Evolutionary conservation across 2,888 invertebrate species (phyloP), one percentile per base, ranked within the genome.

Genomic region (Psylliodes chrysocephalus): DNA sequence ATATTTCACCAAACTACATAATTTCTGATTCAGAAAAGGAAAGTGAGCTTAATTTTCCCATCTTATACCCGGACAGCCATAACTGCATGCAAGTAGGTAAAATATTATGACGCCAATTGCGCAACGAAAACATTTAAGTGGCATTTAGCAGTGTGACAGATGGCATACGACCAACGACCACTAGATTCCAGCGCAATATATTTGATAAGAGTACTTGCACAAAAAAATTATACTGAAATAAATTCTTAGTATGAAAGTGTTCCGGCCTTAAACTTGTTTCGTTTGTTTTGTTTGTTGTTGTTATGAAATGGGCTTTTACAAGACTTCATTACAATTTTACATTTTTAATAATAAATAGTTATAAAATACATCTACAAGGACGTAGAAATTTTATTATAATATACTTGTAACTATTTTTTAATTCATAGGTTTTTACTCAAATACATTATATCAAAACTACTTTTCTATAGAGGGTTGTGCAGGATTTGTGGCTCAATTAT

Each of bases 231-330:
- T 56, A 56, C 38, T 42, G 17, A 38, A 60, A 55, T 33, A 67
- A 61, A 60, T 66, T 64, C 63, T 61, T 54, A 46, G 25, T 17
- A 67, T 53, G 72, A 71, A 71, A 72, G 71, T 71, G 66, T 66
- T 64, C 67, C 70, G 68, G 68, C 73, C 74, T 74, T 73, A 72
- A 74, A 75, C 74, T 75, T 74, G 73, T 68, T 68, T 63, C 54
- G 42, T 57, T 18, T 28, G 57, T 64, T 61, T 42, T 35, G 30
- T n/a, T n/a, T 30, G 15, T 38, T 38, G 15, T 38, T 12, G 12
- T 38, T 64, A 52, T 55, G 57, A 64, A 60, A 63, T 35, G 35
- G 33, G 14, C 42, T 44, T 60, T 60, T 52, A 52, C 35, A 14
- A 35, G 12, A 5, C 6, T 4, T 35, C 14, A 12, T 35, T 12